Evolutionary conservation across 1,140 invertebrate species (phyloP), one percentile per base, ranked within the genome.

Genomic region (Brachionus rotundiformis): DNA sequence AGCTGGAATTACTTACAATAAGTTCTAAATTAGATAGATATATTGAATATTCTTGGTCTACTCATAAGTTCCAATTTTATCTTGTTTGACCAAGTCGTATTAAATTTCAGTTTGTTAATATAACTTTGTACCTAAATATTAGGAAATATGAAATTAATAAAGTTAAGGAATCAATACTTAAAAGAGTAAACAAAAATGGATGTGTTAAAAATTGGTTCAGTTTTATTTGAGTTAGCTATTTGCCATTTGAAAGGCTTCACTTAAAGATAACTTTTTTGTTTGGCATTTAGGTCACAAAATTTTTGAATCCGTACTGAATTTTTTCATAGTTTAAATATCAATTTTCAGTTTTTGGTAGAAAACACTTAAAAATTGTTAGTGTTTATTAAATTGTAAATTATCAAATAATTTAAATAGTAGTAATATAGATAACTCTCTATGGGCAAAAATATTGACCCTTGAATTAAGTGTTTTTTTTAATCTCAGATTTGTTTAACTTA

Each of bases 361-460:
- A 54, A 19, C 47, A 19, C 47, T 54, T 19, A 16, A 16, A 54
- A 54, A 54, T 54, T 19, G 23, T 54, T 19, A 19, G 47, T 54
- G 19, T 54, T n/a, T 19, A 54, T 19, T 54, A n/a, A 63, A 13
- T 63, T 63, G 29, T 68, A 68, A 68, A 19, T 68, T 68, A 68
- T 68, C 63, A 68, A 33, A 68, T 19, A 39, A 68, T 36, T 33
- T 4, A 68, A 39, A 36, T 33, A 68, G 16, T 16, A 33, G 10
- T 27, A 23, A 31, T 33, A 54, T 4, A 68, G 63, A 68, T 68
- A 68, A 36, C 25, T 29, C 25, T 63, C 23, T 29, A 63, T 13
- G 19, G 13, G 23, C 11, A 25, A 13, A 4, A 63, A 29, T 36
- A 68, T 68, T 68, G 31, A 68, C 63, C 63, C 63, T 68, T 36